Conservation (phyloP, 2,888 invertebrate species). For the Cephus sareptanus region DNA sequence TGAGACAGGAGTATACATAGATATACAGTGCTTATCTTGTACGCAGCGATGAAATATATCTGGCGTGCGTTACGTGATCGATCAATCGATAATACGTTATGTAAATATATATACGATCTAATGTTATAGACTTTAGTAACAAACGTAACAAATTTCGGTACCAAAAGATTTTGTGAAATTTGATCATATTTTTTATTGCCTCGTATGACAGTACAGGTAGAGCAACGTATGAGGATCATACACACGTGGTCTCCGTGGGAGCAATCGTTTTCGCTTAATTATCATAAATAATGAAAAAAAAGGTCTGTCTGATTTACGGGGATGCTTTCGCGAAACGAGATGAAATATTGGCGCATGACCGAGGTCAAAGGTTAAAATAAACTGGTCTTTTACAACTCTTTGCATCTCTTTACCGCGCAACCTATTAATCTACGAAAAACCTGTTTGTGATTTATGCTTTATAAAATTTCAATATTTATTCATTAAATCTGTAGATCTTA, state of each 20-base stretch:
- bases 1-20: not conserved
- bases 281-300: constrained; percentile 39
- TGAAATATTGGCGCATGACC: constrained; percentile 37
- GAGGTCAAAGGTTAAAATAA: constrained; percentile 47
- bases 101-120: not conserved
- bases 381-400: constrained; percentile 36
- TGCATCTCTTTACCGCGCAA: constrained; percentile 23
- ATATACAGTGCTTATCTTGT: not conserved
- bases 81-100: not conserved
- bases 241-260: constrained; percentile 22
- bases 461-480: not conserved
- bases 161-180: not conserved
- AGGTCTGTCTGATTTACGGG: constrained; percentile 38
- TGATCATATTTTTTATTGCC: not conserved
- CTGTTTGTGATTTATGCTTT: constrained; percentile 31
- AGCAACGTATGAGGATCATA: constrained; percentile 6
- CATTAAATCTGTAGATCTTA: not conserved
- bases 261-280: constrained; percentile 42
- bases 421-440: constrained; percentile 38
- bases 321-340: constrained; percentile 34
- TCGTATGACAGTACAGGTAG: not conserved
- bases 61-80: not conserved
- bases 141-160: not conserved
- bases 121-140: not conserved
- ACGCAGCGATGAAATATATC: not conserved